phyloP scores from a whole-genome alignment of 2,113 vertebrate species.

The Mesitornis unicolor region DNA sequence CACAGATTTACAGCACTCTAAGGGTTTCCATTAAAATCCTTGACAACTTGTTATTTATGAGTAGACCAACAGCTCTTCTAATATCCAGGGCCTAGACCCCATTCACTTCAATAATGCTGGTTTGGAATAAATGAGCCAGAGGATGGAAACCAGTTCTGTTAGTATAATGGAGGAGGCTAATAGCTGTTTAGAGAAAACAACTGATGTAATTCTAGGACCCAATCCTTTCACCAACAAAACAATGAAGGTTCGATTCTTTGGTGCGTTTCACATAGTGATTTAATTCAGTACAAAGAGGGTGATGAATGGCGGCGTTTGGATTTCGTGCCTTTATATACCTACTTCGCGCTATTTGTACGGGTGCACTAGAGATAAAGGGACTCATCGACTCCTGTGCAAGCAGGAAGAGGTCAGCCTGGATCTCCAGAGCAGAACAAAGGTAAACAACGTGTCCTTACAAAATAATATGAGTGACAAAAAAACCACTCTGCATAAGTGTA shows the following conservation, averaged over 20 bases:
- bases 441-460: background rate
- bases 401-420: background rate
- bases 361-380: background rate
- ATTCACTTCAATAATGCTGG: conserved; percentile 29
- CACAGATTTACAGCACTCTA: conserved; percentile 69
- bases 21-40: conserved; percentile 68
- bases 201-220: background rate
- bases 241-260: background rate
- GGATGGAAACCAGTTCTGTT: conserved; percentile 29
- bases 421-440: background rate
- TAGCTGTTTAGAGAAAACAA: conserved; percentile 38
- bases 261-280: background rate
- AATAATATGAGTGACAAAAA: background rate
- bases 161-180: conserved; percentile 25
- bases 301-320: background rate
- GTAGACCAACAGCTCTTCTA: conserved; percentile 18
- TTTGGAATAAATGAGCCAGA: conserved; percentile 25
- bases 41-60: conserved; percentile 69
- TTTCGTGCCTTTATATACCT: background rate
- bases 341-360: background rate
- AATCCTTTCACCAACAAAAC: background rate
- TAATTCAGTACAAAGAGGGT: background rate
- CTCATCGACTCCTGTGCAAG: background rate
- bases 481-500: no score
- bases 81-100: conserved; percentile 42